These are phyloP conservation scores for Thera britannica DNA, from an alignment of 2,888 invertebrate species.

Conservation along the genomic window DNA sequence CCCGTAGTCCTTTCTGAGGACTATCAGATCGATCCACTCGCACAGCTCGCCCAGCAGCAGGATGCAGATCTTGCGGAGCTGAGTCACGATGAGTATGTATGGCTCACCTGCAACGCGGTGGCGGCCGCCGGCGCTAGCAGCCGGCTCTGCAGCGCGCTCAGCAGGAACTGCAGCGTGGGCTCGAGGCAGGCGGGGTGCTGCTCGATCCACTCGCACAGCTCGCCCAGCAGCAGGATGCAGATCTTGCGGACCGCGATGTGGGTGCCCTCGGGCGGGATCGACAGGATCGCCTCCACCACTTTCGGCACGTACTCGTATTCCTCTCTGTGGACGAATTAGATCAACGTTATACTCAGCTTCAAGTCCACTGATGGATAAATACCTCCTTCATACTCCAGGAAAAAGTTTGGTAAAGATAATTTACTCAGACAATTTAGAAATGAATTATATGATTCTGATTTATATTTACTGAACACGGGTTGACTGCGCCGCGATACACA, in stretches of 20 bases:
- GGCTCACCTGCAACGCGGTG: conserved; percentile 88
- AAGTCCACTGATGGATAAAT: too few species aligned
- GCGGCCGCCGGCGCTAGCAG: conserved; percentile 93
- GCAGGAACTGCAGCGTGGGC: conserved; percentile 90
- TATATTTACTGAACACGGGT: too few species aligned
- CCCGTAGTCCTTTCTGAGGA: too few species aligned
- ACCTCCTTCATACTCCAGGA: too few species aligned
- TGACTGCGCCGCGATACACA: too few species aligned
- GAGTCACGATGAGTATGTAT: too few species aligned
- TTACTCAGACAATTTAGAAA: too few species aligned
- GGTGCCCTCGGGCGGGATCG: conserved; percentile 92
- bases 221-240: conserved; percentile 93
- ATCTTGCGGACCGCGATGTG: conserved; percentile 96
- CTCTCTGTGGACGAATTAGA: conserved; percentile 82
- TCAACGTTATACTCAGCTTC: not conserved
- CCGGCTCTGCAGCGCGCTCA: conserved; percentile 88
- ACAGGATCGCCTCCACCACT: conserved; percentile 95
- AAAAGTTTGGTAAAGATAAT: too few species aligned
- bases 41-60: too few species aligned
- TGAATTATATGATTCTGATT: too few species aligned
- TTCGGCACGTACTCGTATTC: conserved; percentile 97
- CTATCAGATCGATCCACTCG: too few species aligned
- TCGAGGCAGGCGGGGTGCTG: conserved; percentile 92
- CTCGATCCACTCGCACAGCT: conserved; percentile 98
- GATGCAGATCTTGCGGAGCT: too few species aligned